phyloP scores from a whole-genome alignment of 2,888 invertebrate genomes.

The Rotaria macrura region DNA sequence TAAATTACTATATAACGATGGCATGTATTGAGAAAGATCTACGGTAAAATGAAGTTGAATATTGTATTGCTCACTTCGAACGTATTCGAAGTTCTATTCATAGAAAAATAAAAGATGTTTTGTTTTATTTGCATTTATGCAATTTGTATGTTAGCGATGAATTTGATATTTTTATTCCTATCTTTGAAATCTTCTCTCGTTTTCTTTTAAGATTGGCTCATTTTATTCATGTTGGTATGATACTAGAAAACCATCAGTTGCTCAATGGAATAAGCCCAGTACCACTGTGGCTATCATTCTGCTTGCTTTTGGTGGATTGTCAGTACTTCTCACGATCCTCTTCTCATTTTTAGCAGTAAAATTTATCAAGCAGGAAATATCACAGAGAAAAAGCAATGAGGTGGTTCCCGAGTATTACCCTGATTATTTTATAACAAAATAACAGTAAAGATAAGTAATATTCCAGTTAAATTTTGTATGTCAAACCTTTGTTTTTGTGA shows the following conservation, averaged over 20 bases:
- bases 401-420: neutral
- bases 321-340: neutral
- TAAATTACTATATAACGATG: no score
- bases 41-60: no score
- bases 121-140: no score
- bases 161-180: no score
- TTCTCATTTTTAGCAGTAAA: neutral
- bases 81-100: no score
- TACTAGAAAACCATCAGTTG: neutral
- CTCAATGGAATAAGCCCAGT: neutral
- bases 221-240: neutral
- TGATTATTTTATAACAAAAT: neutral
- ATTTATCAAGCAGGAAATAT: neutral
- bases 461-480: no score
- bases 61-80: no score
- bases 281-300: neutral
- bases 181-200: neutral
- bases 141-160: no score
- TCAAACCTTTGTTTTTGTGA: no score
- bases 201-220: neutral
- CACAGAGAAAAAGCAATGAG: neutral
- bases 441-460: no score
- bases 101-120: no score
- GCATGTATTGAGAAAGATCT: no score
- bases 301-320: neutral